Conservation (phyloP, 2,888 invertebrate genomes). For the Unio pictorum region DNA sequence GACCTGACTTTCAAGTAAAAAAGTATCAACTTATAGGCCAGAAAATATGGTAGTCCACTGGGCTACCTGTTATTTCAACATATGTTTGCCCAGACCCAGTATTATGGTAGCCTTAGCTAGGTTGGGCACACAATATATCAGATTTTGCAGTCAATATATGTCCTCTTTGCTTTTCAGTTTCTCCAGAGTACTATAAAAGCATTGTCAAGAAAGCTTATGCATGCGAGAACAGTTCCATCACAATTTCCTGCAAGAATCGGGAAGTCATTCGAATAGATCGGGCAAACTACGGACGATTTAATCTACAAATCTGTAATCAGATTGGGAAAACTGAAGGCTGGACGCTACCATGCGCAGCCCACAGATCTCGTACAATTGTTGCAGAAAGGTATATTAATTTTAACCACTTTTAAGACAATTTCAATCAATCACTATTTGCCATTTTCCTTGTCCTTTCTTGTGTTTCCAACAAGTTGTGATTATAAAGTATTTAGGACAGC, state of each 20-base stretch:
- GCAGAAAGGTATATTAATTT: conserved; percentile 82
- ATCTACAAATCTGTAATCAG: conserved; percentile 95
- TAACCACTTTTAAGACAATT: background rate
- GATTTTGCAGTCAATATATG: background rate
- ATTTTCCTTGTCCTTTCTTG: background rate
- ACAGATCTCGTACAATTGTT: conserved; percentile 88
- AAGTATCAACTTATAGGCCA: no score
- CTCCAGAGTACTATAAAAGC: conserved; percentile 23
- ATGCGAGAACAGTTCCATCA: conserved; percentile 92
- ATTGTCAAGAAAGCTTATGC: conserved; percentile 85
- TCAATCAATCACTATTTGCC: background rate
- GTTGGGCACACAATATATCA: background rate
- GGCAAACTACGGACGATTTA: conserved; percentile 94
- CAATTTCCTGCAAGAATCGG: conserved; percentile 88
- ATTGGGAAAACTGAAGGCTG: conserved; percentile 92
- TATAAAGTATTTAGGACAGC: background rate
- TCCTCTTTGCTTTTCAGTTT: conserved; percentile 15
- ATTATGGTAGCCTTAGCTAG: no score
- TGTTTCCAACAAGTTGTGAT: background rate
- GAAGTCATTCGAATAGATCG: conserved; percentile 91
- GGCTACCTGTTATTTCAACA: no score
- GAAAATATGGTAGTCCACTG: no score
- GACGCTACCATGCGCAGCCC: conserved; percentile 96
- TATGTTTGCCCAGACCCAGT: no score
- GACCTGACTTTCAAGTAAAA: no score